Evolutionary conservation across 2,888 invertebrate genomes (phyloP), one percentile per base, ranked within the genome.

Genomic region (Chydorus sphaericus): DNA sequence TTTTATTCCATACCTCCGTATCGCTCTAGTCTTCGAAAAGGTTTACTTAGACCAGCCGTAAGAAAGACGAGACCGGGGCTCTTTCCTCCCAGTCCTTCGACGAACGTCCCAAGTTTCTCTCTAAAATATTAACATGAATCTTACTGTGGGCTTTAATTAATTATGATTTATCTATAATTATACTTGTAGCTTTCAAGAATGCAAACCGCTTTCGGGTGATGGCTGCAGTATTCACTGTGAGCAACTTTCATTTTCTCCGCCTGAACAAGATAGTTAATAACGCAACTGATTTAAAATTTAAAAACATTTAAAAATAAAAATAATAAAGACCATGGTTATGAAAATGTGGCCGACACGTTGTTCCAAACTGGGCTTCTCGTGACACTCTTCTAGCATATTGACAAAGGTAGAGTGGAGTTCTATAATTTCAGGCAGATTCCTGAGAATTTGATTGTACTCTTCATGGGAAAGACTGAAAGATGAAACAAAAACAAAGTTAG

Each of bases 171-270:
- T 50, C 14, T 1, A 28, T 14, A 31, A 38, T 7, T n/a, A 14
- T 72, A 93, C 92, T 87, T 90, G 69, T 87, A 86, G 69, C 86
- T 86, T 70, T 93, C 93, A 63, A 98, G 77, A 63, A 96, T 82
- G 67, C 87, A 86, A 49, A 93, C 93, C 61, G 94, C 94, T 70
- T 82, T 81, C 1, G 97, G 97, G 77, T 98, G 97, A 62, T 89
- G 82, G 57, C 83, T 80, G 71, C 96, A 96, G 70, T 97, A 98
- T 14, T 77, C 75, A 65, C 84, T 82, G 69, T 96, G 91, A 11
- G 91, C 82, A 61, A 77, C 73, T 71, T 93, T 91, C 62, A 90
- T 78, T 66, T 79, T 77, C 20, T 86, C 81, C 4, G 89, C 89
- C 72, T 44, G 16, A 18, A 44, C 2, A 14, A 11, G n/a, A n/a